Evolutionary conservation across 2,797 vertebrate species (phyloP), one percentile per base, ranked within the genome.

Genomic region (Neosilurus mollespiculum): DNA sequence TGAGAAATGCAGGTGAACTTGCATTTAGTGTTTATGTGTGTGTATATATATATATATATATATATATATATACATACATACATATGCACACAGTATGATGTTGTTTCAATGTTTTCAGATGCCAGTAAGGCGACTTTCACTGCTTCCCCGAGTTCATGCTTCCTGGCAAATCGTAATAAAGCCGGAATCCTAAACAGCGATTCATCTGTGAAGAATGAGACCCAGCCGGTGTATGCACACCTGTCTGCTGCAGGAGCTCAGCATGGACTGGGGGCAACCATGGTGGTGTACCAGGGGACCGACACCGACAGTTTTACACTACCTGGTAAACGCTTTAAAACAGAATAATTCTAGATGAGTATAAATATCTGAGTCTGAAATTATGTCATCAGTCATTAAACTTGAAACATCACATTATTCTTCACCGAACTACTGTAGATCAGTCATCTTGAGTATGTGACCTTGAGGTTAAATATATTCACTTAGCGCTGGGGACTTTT

Each of bases 131-230:
- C 97, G 2, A 94, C 98, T 2, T 98, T 99, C 88, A 96, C 94
- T 0, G 98, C 98, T n/a, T 98, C 97, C 11, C 97, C 98, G 0
- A 99, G 97, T 87, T 99, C 98, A 81, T 99, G 98, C 90, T 99
- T 99, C 90, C 90, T 99, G 64, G 98, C 98, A 88, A 99, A 96
- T 90, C 97, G 97, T 83, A 99, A 93, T 93, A 99, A 97, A 92
- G 87, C 90, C 1, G 86, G 80, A 22, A 77, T 89, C 9, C 78
- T 91, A 67, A 85, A 93, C 87, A 87, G 34, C 0, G 97, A 99
- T 87, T 87, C 95, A 1, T 92, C 95, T 0, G 96, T 99, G 84
- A 99, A 99, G 94, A 97, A 98, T 0, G 98, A 99, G 89, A 95
- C 95, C 82, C 90, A 94, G 12, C 87, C 90, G 49, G 96, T 96